Evolutionary conservation across 2,797 vertebrate genomes (phyloP).

Genomic region (Buphagus erythrorhynchus): DNA sequence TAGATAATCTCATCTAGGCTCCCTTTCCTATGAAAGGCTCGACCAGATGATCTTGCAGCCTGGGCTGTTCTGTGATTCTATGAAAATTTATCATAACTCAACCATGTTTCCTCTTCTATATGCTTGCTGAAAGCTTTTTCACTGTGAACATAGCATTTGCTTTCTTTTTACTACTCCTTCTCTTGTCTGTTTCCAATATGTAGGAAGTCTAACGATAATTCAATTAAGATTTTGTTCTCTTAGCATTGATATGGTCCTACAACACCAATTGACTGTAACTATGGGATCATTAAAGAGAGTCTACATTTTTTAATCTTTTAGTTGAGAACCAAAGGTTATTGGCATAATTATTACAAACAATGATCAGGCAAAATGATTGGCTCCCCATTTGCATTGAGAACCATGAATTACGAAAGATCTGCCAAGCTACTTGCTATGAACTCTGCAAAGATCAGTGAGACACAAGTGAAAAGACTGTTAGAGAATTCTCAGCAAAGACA

Average conservation of each 20-base stretch:
- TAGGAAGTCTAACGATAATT: background rate
- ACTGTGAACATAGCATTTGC: background rate
- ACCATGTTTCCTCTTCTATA: background rate
- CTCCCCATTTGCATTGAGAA: background rate
- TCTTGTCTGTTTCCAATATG: background rate
- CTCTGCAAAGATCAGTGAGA: background rate
- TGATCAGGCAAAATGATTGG: background rate
- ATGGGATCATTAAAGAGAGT: background rate
- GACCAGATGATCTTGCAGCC: background rate
- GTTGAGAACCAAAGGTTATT: background rate
- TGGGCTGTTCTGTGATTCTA: no score
- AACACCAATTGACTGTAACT: background rate
- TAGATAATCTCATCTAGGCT: background rate
- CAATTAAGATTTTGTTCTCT: background rate
- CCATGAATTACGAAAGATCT: background rate
- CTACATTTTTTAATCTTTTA: background rate
- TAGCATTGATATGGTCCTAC: background rate
- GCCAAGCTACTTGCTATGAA: background rate
- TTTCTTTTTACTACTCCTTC: background rate
- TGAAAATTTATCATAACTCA: background rate
- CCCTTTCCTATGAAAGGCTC: background rate
- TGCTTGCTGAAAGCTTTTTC: background rate
- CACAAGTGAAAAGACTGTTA: background rate
- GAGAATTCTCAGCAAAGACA: background rate
- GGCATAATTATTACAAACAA: background rate